Percentiles rank a stretch among this genome's conserved stretches.
These are phyloP conservation scores for Mormyrus proboscirostris DNA, from an alignment of 2,797 vertebrate species.

Conservation along the genomic window DNA sequence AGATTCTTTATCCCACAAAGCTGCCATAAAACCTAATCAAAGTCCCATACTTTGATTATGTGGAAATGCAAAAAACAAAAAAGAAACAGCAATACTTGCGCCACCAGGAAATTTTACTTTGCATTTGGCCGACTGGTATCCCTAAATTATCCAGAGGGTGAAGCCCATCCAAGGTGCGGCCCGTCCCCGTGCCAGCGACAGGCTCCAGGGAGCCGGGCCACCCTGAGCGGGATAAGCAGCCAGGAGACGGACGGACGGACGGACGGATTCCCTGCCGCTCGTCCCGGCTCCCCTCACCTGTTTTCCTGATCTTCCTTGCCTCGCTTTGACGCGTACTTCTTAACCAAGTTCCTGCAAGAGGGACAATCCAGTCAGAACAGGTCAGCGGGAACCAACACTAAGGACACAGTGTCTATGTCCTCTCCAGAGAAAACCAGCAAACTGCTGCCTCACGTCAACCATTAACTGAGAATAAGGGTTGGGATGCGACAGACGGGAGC, in stretches of 20 bases:
- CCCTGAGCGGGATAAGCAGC: neutral
- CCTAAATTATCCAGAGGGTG: neutral
- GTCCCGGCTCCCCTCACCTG: slow-evolving; percentile 65
- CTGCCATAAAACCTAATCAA: neutral
- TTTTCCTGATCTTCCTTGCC: slow-evolving; percentile 80
- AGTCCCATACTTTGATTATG: neutral
- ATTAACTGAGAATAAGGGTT: neutral
- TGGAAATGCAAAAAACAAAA: neutral
- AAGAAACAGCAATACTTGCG: neutral
- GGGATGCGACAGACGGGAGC: neutral
- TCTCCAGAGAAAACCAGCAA: neutral
- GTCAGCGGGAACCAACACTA: neutral
- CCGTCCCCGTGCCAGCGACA: neutral
- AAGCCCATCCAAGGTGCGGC: neutral
- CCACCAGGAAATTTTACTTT: neutral
- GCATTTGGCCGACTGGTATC: neutral
- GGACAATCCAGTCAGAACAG: neutral
- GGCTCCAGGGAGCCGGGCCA: neutral
- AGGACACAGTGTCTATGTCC: neutral
- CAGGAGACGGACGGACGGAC: neutral
- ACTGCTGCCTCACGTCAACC: neutral
- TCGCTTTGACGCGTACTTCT: slow-evolving; percentile 78
- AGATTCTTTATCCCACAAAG: neutral
- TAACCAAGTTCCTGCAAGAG: slow-evolving; percentile 71
- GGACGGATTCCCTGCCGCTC: neutral